These are phyloP conservation scores for Lochmaea capreae DNA, from an alignment of 2,888 invertebrate genomes.

Conservation along the genomic window DNA sequence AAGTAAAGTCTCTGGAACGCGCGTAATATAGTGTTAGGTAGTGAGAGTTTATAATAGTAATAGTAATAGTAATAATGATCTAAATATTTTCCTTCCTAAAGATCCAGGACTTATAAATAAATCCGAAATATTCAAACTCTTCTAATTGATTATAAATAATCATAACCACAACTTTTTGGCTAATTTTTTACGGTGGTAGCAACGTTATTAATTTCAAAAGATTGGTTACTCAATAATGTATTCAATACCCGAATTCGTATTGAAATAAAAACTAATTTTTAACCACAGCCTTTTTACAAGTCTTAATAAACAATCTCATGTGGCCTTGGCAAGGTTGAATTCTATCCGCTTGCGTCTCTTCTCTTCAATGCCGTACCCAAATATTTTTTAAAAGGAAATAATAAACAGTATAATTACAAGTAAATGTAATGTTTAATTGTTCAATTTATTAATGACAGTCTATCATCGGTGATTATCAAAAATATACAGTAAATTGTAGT, in stretches of 20 bases:
- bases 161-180: background rate
- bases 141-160: background rate
- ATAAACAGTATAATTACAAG: no score
- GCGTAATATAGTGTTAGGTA: no score
- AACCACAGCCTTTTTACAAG: slow-evolving; percentile 23
- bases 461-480: no score
- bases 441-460: no score
- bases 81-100: no score
- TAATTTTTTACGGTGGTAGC: background rate
- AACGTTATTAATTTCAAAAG: background rate
- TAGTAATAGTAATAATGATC: no score
- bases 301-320: slow-evolving; percentile 27
- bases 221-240: background rate
- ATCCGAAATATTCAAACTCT: no score
- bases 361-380: slow-evolving; percentile 9
- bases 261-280: background rate
- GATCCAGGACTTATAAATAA: no score
- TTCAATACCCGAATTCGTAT: slow-evolving; percentile 3
- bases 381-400: slow-evolving; percentile 1
- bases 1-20: no score
- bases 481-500: no score
- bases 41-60: no score
- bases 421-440: no score
- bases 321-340: slow-evolving; percentile 41
- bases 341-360: slow-evolving; percentile 29